Conservation (phyloP, 2,888 invertebrate genomes). For the Drosophila cracens region DNA sequence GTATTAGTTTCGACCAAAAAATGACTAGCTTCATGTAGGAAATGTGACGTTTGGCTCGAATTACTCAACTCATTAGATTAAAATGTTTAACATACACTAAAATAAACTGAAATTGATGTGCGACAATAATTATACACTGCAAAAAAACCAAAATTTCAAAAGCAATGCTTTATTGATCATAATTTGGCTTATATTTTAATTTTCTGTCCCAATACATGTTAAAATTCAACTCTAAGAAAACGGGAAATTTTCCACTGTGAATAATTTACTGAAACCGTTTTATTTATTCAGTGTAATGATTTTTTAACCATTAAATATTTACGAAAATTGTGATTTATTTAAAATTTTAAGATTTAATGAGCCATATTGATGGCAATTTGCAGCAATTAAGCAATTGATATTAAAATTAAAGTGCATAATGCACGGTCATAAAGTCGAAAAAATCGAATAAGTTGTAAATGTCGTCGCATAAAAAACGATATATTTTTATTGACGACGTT, state of each 20-base stretch:
- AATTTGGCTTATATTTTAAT: background rate
- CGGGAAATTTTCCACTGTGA: background rate
- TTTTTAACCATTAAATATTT: background rate
- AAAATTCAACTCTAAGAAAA: background rate
- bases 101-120: background rate
- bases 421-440: conserved; percentile 31
- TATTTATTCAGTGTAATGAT: background rate
- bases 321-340: background rate
- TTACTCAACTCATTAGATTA: conserved; percentile 47
- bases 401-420: conserved; percentile 18
- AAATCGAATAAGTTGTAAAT: conserved; percentile 64
- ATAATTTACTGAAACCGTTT: background rate
- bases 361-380: background rate
- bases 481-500: conserved; percentile 30
- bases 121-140: background rate
- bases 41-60: conserved; percentile 40
- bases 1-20: conserved; percentile 40
- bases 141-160: background rate
- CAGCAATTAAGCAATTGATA: conserved; percentile 33
- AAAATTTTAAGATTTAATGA: background rate
- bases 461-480: conserved; percentile 52
- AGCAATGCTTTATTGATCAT: background rate
- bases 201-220: background rate
- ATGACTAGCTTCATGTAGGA: conserved; percentile 37
- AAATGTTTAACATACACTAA: conserved; percentile 34